Percentiles rank a stretch among this genome's conserved stretches.
These are phyloP conservation scores for Datnioides undecimradiatus DNA, from an alignment of 2,113 vertebrate genomes.

Conservation along the genomic window DNA sequence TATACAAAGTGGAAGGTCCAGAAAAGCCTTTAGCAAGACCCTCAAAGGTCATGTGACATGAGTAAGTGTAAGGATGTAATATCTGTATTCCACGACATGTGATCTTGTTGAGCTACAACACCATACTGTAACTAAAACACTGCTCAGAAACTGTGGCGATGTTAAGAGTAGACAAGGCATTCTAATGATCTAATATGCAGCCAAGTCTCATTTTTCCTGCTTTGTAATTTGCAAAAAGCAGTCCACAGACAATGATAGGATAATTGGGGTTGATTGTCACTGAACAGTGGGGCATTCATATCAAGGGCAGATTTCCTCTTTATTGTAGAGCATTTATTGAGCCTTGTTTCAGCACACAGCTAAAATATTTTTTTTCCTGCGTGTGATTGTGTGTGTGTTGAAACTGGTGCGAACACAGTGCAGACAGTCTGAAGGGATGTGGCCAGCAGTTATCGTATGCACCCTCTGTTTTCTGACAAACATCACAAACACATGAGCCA, in stretches of 20 bases:
- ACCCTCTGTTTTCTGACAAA: conserved; percentile 62
- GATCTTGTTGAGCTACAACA: neutral
- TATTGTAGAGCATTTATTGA: conserved; percentile 53
- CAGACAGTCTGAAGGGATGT: conserved; percentile 49
- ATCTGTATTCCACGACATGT: neutral
- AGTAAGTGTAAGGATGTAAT: neutral
- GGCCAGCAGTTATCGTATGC: conserved; percentile 56
- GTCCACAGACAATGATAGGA: conserved; percentile 17
- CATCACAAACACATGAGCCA: conserved; percentile 49
- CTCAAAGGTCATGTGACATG: neutral
- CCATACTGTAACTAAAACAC: neutral
- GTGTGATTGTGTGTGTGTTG: conserved; percentile 21
- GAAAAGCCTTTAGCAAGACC: no score
- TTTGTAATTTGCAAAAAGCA: conserved; percentile 43
- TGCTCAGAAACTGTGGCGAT: neutral
- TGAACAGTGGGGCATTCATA: conserved; percentile 50
- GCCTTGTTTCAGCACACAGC: conserved; percentile 34
- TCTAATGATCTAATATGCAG: neutral
- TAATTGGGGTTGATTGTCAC: conserved; percentile 43
- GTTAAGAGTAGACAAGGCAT: conserved; percentile 7
- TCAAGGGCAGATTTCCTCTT: conserved; percentile 44
- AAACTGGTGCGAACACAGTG: conserved; percentile 9
- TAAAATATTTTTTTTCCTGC: conserved; percentile 28
- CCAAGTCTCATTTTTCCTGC: neutral
- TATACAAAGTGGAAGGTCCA: no score